Evolutionary conservation across 2,888 invertebrate species (phyloP).

Genomic region (Notodromas monacha): DNA sequence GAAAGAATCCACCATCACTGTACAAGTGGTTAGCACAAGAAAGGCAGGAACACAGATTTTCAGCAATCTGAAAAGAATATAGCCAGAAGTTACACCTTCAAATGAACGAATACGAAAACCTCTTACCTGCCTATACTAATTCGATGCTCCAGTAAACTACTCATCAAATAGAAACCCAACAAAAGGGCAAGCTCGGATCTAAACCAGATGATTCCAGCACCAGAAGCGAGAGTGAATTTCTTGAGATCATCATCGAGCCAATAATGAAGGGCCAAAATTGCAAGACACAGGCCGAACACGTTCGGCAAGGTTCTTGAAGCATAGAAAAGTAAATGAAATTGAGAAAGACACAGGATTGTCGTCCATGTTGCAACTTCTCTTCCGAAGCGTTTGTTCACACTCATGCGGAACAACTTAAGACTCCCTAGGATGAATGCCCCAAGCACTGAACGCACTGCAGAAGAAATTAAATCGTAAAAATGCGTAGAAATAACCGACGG

Average conservation of each 20-base stretch:
- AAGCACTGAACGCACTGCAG: conserved; percentile 46
- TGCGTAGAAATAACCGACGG: conserved; percentile 10
- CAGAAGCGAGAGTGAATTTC: conserved; percentile 47
- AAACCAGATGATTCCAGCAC: conserved; percentile 56
- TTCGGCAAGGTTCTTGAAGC: conserved; percentile 77
- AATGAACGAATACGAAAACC: too few relatives aligned
- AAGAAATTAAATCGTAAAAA: conserved; percentile 9
- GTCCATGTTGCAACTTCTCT: conserved; percentile 43
- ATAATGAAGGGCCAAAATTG: conserved; percentile 43
- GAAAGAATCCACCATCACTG: conserved; percentile 52
- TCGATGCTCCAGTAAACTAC: conserved; percentile 37
- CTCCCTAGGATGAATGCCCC: conserved; percentile 37
- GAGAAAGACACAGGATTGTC: conserved; percentile 46
- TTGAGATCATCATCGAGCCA: conserved; percentile 45
- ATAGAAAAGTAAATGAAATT: conserved; percentile 95
- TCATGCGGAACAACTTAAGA: conserved; percentile 34
- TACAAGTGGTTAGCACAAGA: conserved; percentile 27
- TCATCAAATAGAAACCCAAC: too few relatives aligned
- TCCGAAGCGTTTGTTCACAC: conserved; percentile 44
- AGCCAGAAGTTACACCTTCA: conserved; percentile 6
- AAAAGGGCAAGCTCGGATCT: conserved; percentile 58
- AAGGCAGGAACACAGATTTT: conserved; percentile 38
- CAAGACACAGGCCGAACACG: conserved; percentile 60
- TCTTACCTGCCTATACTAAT: conserved; percentile 31
- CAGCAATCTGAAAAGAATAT: conserved; percentile 25